Base-by-base conservation (phyloP, 2,888 invertebrate genomes). In the Flabesymbios commensalis region DNA sequence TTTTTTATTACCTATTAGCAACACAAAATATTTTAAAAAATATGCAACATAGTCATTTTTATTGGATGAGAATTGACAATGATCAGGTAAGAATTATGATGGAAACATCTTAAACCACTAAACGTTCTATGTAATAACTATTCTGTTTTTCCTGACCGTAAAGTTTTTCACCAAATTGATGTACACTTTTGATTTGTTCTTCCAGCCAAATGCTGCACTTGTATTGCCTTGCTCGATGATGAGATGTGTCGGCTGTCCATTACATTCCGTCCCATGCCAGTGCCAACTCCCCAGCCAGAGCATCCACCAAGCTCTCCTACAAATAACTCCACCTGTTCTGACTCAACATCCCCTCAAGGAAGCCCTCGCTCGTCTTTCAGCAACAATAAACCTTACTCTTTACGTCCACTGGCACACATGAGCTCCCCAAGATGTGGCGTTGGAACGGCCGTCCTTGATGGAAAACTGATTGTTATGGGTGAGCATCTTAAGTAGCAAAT, bases 381-480 rank as follows among this genome's bases (percentile, higher is more conserved):
- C 10, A 36, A 10, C 39, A n/a, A 36, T n/a, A 10, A 10, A 36
- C 39, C 17, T 62, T 59, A 32, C 62, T 59, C 24, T 45, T 65
- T 47, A 57, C 41, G 17, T 42, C 61, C 67, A 22, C 59, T 69
- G 41, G 57, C 59, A 2, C 45, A 39, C 3, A 89, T 89, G 88
- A 86, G 86, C 47, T 86, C 86, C 52, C 87, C 88, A 47, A 87
- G 92, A 67, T 90, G 91, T 83, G 89, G 91, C 54, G 88, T 88
- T 59, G 93, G 92, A 58, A 87, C 90, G 63, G 90, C 88, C 42
- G 88, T 88, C 76, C 83, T 90, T 61, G 86, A 87, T 70, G 88
- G 88, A 48, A 87, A 88, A 53, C 86, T 93, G 49, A 83, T 93
- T 69, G 91, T 90, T 62, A 90, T 91, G 84, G 93, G 91, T 87